Evolutionary conservation across 2,113 vertebrate genomes (phyloP), one percentile per base, ranked within the genome.

Genomic region (Fulmarus glacialis): DNA sequence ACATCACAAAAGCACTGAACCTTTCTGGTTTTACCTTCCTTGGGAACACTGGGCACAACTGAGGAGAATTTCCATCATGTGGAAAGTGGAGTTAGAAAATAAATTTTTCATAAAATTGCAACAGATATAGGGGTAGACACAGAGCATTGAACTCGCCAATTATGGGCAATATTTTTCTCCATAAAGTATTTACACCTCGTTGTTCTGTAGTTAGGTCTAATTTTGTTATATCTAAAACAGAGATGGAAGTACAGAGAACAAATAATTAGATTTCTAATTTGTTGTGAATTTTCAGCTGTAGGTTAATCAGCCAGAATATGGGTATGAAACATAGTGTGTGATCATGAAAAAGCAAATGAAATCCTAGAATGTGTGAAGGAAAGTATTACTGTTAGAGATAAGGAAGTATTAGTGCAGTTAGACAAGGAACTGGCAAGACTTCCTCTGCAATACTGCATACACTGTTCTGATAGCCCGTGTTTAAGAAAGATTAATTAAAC

Each of bases 401-500:
- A 96, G 40, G 36, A 85, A 94, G 78, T 40, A 64, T 84, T 75
- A 87, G 30, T 60, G 16, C 70, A 95, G 75, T 91, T 93, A 93
- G 70, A 77, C 22, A 34, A 87, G 24, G 40, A 60, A 79, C 8
- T 84, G 45, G 56, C 75, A 91, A 85, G 87, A 79, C 36, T 87
- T 89, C 27, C 42, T 81, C 70, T 90, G 62, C 81, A 93, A 64
- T 85, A 63, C 21, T 89, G 60, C 78, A 68, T 88, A 82, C 29
- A 14, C 29, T 87, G 26, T 82, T 79, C 84, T 64, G 56, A 85
- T 75, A 93, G 52, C 36, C 34, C 1, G 0, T 68, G 52, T 80
- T 90, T 56, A 70, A 95, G 87, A 89, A 94, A 96, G 95, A 96
- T 93, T 97, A 97, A 97, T 97, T 96, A 91, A 96, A 95, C 82